phyloP scores from a whole-genome alignment of 2,797 vertebrate genomes.

The Pogoniulus pusillus region DNA sequence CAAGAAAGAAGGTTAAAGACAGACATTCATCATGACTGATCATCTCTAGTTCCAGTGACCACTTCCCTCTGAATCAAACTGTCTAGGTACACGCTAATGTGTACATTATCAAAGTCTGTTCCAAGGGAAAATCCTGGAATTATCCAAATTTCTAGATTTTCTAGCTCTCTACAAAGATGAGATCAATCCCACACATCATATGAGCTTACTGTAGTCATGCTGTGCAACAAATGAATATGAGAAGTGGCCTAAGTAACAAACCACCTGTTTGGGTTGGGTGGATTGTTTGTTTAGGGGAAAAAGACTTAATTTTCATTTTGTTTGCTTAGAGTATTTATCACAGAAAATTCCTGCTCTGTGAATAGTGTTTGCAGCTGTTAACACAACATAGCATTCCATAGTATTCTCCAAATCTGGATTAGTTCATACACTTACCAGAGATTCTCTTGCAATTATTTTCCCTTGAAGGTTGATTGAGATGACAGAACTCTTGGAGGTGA shows the following conservation, averaged over 20 bases:
- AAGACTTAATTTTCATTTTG: background rate
- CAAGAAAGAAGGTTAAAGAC: background rate
- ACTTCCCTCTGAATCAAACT: background rate
- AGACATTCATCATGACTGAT: background rate
- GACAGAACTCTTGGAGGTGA: background rate
- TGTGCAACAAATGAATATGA: background rate
- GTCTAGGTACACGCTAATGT: background rate
- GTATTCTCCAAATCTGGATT: conserved; percentile 1
- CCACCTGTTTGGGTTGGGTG: background rate
- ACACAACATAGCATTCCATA: background rate
- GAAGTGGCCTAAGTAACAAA: background rate
- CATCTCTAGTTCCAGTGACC: background rate
- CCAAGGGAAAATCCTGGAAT: background rate
- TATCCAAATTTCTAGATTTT: background rate
- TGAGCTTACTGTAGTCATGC: background rate
- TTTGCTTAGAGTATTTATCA: background rate
- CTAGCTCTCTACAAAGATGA: background rate
- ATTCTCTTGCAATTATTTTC: background rate
- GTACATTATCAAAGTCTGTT: background rate
- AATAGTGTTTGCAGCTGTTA: background rate
- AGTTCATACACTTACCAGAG: conserved; percentile 30
- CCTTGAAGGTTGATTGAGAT: conserved; percentile 13
- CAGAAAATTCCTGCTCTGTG: background rate
- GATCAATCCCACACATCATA: background rate
- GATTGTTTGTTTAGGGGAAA: background rate